phyloP scores from a whole-genome alignment of 2,888 invertebrate genomes.

The Scotopteryx bipunctaria region DNA sequence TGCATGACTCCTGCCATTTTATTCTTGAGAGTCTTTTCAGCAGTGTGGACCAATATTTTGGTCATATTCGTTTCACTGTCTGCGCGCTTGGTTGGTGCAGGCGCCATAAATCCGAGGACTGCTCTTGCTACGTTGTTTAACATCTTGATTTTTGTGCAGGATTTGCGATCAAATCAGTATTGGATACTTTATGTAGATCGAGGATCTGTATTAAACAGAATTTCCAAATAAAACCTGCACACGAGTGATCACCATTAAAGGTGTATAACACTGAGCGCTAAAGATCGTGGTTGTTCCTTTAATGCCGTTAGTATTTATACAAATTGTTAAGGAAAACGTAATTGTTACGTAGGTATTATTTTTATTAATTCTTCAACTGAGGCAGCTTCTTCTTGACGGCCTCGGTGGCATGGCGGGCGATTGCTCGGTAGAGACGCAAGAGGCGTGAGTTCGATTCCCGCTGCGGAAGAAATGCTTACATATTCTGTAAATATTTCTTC shows the following conservation, averaged over 20 bases:
- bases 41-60: not conserved
- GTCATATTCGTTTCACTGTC: not conserved
- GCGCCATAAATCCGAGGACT: conserved; percentile 12
- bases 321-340: conserved; percentile 6
- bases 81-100: conserved; percentile 2
- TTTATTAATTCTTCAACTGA: not conserved
- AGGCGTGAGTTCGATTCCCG: too few relatives aligned
- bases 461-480: too few relatives aligned
- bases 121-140: conserved; percentile 10
- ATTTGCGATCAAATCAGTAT: conserved; percentile 22
- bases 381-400: too few relatives aligned
- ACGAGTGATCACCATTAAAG: conserved; percentile 27
- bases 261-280: conserved; percentile 21
- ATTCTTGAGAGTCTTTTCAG: conserved; percentile 11
- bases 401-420: too few relatives aligned
- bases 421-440: too few relatives aligned
- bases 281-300: conserved; percentile 14
- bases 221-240: conserved; percentile 21
- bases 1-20: conserved; percentile 16
- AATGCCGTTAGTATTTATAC: conserved; percentile 16
- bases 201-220: conserved; percentile 28
- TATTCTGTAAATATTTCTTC: too few relatives aligned
- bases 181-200: conserved; percentile 23
- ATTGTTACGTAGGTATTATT: not conserved
- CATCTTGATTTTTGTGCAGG: conserved; percentile 22